A percentile compares a stretch with the other conserved stretches of the same genome.
phyloP scores from a whole-genome alignment of 1,140 invertebrate species.

The Megalopta genalis region DNA sequence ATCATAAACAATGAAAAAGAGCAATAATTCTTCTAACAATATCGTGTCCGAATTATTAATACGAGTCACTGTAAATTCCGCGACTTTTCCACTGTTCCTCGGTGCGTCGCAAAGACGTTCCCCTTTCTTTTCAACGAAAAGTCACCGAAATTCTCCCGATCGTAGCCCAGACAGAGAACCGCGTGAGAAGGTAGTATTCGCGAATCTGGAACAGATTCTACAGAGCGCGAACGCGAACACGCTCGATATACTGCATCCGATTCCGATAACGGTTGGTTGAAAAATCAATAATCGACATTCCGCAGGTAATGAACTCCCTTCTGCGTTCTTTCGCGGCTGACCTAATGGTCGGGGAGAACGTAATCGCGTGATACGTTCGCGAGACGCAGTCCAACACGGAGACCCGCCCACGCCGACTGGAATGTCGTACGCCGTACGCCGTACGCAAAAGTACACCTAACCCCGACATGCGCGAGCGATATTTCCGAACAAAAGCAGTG shows the following conservation, averaged over 20 bases:
- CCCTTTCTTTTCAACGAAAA: no score
- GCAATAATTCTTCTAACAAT: no score
- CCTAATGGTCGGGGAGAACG: conserved; percentile 49
- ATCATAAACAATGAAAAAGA: no score
- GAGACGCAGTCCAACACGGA: conserved; percentile 42
- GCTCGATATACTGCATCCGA: conserved; percentile 22
- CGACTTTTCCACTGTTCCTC: no score
- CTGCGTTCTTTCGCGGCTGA: conserved; percentile 48
- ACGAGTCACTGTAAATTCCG: no score
- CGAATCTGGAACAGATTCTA: neutral
- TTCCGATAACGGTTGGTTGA: conserved; percentile 34
- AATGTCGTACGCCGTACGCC: conserved; percentile 46
- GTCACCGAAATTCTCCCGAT: no score
- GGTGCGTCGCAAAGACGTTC: no score
- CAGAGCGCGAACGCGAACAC: neutral
- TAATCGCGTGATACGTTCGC: conserved; percentile 56
- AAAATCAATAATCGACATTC: conserved; percentile 60
- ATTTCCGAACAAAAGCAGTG: conserved; percentile 23
- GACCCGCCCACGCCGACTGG: conserved; percentile 51
- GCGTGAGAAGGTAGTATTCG: no score
- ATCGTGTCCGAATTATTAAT: no score
- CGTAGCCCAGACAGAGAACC: no score
- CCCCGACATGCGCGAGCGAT: conserved; percentile 7
- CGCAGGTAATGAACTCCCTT: conserved; percentile 54
- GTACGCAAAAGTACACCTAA: conserved; percentile 8